phyloP scores from a whole-genome alignment of 2,113 vertebrate genomes.

The Poicephalus gulielmi region DNA sequence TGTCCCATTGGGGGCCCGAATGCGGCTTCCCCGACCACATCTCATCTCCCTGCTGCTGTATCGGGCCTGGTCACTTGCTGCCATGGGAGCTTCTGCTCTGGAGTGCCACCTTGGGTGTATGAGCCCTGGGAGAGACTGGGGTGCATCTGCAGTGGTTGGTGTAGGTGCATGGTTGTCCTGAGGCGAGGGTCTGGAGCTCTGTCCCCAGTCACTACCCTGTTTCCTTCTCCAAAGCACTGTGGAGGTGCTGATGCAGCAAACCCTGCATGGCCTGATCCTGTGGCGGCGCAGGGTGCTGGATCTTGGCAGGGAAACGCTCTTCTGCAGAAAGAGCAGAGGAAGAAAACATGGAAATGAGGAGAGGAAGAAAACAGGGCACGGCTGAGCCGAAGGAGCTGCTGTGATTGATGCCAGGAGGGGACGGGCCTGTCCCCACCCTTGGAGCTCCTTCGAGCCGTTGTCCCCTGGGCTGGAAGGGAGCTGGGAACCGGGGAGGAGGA shows the following conservation, averaged over 20 bases:
- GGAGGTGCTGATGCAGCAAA: not conserved
- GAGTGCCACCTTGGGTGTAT: not conserved
- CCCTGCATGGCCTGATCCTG: not conserved
- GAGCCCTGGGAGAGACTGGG: not conserved
- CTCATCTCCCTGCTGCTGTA: not conserved
- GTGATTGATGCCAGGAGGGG: not conserved
- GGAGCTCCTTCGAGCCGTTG: fast-evolving
- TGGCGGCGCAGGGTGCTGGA: not conserved
- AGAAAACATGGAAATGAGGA: not conserved
- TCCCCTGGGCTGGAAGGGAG: not conserved
- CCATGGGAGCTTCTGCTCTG: not conserved
- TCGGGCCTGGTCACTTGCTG: not conserved
- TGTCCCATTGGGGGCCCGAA: not conserved
- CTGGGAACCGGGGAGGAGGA: not conserved
- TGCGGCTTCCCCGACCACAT: fast-evolving
- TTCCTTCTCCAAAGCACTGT: not conserved
- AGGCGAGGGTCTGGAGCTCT: not conserved
- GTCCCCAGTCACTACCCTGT: not conserved
- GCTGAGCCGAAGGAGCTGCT: not conserved
- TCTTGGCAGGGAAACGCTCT: not conserved
- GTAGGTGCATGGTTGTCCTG: fast-evolving
- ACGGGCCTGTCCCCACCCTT: not conserved
- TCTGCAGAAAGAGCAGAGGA: not conserved
- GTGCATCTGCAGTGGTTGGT: not conserved
- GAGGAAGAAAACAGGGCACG: not conserved